These are phyloP conservation scores for Sceloporus tristichus DNA, from an alignment of 2,113 vertebrate species.

Conservation along the genomic window DNA sequence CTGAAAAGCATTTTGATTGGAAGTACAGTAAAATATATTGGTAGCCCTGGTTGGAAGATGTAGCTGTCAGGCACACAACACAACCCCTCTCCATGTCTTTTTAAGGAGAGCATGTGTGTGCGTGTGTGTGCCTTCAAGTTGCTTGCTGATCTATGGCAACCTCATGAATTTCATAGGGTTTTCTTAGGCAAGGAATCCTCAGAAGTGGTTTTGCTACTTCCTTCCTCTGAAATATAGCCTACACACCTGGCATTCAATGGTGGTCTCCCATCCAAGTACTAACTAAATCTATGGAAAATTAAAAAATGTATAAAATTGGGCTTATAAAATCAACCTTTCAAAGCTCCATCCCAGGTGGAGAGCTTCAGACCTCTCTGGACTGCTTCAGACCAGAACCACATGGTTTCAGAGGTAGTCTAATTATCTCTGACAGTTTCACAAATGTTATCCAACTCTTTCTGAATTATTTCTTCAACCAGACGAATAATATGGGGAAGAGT, in stretches of 20 bases:
- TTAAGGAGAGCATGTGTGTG: background rate
- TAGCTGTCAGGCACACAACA: background rate
- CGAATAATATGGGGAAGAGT: conserved; percentile 89
- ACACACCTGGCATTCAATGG: no score
- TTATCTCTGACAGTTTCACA: conserved; percentile 81
- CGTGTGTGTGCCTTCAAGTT: no score
- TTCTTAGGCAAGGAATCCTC: no score
- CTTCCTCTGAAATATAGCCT: no score
- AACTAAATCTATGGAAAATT: no score
- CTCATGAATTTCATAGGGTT: no score
- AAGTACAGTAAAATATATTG: background rate
- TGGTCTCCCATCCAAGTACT: no score
- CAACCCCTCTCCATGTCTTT: background rate
- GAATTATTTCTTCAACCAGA: conserved; percentile 91
- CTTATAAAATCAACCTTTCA: no score
- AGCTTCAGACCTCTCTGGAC: background rate
- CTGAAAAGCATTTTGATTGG: background rate
- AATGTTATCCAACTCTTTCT: conserved; percentile 86
- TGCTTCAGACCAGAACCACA: background rate
- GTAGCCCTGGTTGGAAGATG: background rate
- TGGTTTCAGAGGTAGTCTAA: background rate
- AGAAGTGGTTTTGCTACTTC: no score
- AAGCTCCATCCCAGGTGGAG: background rate
- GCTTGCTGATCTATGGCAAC: no score
- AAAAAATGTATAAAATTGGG: no score